Percentiles rank a stretch among this genome's conserved stretches.
These are phyloP conservation scores for Sericinus montela DNA, from an alignment of 2,888 invertebrate species.

Conservation along the genomic window DNA sequence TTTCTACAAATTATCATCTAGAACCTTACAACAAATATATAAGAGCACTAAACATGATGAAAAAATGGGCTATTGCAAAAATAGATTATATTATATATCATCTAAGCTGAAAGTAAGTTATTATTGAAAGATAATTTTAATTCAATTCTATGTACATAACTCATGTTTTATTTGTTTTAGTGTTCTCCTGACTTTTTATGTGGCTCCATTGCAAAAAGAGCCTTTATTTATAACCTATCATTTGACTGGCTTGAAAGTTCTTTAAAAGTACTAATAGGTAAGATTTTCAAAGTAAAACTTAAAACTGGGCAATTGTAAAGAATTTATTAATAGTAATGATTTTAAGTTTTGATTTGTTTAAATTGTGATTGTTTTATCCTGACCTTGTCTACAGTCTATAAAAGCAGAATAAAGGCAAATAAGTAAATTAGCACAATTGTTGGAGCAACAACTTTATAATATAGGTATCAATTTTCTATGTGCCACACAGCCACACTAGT, in stretches of 20 bases:
- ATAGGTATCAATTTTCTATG: too few species aligned
- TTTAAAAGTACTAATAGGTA: slow-evolving; percentile 71
- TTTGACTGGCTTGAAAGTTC: slow-evolving; percentile 76
- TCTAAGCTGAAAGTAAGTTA: slow-evolving; percentile 57
- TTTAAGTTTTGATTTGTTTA: too few species aligned
- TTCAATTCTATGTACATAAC: too few species aligned
- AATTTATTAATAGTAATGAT: too few species aligned
- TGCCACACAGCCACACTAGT: too few species aligned
- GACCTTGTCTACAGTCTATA: too few species aligned
- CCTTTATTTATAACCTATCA: slow-evolving; percentile 77
- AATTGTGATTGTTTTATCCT: too few species aligned
- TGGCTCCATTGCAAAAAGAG: slow-evolving; percentile 66
- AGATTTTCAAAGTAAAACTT: slow-evolving; percentile 19
- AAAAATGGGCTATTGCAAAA: slow-evolving; percentile 53
- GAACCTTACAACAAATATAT: slow-evolving; percentile 47
- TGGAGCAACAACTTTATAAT: too few species aligned
- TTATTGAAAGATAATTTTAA: too few species aligned
- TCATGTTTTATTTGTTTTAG: slow-evolving; percentile 37
- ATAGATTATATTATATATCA: slow-evolving; percentile 80
- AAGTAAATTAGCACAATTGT: too few species aligned
- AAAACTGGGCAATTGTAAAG: too few species aligned
- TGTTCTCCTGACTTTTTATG: slow-evolving; percentile 61
- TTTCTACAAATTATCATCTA: slow-evolving; percentile 64
- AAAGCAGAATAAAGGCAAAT: too few species aligned
- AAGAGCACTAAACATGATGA: slow-evolving; percentile 59